These are phyloP conservation scores for Temnopleurus reevesii DNA, from an alignment of 53 echinoderm and acorn worm species.

Conservation along the genomic window DNA sequence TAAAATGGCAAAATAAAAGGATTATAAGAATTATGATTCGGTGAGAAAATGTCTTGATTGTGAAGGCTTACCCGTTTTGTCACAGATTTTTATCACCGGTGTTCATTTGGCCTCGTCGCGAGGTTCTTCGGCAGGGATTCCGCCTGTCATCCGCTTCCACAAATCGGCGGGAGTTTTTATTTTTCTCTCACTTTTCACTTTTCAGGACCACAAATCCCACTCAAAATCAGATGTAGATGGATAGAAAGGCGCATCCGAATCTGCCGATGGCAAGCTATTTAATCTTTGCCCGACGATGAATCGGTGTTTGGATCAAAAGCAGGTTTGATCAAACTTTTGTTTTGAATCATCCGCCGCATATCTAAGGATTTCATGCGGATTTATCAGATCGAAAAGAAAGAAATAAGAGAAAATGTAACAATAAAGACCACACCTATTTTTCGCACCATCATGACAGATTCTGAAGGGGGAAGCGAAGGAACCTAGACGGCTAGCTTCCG, in stretches of 20 bases:
- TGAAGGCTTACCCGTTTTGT: background rate
- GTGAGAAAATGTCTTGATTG: constrained; percentile 21
- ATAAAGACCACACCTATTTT: constrained; percentile 48
- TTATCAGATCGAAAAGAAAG: background rate
- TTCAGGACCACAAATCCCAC: constrained; percentile 21
- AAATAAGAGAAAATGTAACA: background rate
- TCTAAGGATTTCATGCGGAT: constrained; percentile 2
- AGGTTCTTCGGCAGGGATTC: background rate
- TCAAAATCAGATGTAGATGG: background rate
- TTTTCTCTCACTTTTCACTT: constrained; percentile 3
- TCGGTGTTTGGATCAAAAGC: constrained; percentile 45
- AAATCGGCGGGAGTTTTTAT: background rate
- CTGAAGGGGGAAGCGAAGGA: background rate
- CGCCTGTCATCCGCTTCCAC: constrained; percentile 3
- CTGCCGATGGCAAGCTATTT: constrained; percentile 25
- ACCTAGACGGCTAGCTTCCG: constrained; percentile 37
- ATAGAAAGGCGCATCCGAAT: constrained; percentile 10
- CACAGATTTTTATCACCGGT: background rate
- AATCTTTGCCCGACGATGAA: background rate
- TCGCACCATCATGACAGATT: constrained; percentile 17
- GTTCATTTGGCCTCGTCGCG: background rate
- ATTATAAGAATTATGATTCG: constrained; percentile 8
- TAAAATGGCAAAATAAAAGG: constrained; percentile 48
- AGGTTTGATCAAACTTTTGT: constrained; percentile 13
- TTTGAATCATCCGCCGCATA: constrained; percentile 2